phyloP scores from a whole-genome alignment of 2,888 invertebrate species.

The Eupithecia abbreviata region DNA sequence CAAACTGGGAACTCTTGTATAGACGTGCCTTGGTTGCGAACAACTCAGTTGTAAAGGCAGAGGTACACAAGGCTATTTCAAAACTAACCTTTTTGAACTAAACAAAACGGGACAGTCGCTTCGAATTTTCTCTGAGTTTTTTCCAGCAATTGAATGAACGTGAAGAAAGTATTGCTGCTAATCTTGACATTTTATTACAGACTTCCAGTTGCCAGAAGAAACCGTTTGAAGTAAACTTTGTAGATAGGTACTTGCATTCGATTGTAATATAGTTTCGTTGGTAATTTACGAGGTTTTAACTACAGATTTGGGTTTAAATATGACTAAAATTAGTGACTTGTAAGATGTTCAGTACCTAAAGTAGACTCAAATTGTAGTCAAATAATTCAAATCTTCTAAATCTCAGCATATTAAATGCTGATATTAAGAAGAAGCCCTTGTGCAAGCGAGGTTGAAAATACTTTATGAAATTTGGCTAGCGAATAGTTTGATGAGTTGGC shows the following conservation, averaged over 20 bases:
- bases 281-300: not conserved
- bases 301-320: too few species aligned
- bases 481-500: too few species aligned
- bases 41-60: conserved; percentile 34
- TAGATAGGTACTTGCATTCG: not conserved
- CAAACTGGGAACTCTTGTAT: conserved; percentile 61
- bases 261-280: not conserved
- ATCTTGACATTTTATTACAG: not conserved
- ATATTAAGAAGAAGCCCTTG: not conserved
- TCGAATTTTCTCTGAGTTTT: not conserved
- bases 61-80: conserved; percentile 13
- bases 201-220: not conserved
- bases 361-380: too few species aligned
- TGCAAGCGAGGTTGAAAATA: not conserved
- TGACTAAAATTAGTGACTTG: too few species aligned
- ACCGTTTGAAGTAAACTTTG: not conserved
- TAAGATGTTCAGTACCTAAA: too few species aligned
- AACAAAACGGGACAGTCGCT: conserved; percentile 3
- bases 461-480: not conserved
- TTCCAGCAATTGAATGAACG: not conserved
- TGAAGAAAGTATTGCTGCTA: not conserved
- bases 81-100: not conserved
- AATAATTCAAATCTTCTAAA: too few species aligned
- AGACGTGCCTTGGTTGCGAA: conserved; percentile 60
- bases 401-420: too few species aligned